These are phyloP conservation scores for Uloborus diversus DNA, from an alignment of 1,140 invertebrate species.

Conservation along the genomic window DNA sequence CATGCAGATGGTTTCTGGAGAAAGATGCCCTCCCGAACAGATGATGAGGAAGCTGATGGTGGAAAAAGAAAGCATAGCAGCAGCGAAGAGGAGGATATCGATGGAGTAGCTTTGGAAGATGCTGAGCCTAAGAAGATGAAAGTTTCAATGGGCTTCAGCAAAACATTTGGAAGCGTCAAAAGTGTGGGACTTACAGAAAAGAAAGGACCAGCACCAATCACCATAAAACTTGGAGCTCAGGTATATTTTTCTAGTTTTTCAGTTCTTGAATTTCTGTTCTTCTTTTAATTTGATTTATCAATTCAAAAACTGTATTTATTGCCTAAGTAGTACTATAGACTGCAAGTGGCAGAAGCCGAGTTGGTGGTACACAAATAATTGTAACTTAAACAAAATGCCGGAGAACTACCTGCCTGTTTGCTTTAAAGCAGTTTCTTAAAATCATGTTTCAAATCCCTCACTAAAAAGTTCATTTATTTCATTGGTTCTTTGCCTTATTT, in stretches of 20 bases:
- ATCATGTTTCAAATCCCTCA: too few relatives aligned
- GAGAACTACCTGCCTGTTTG: too few relatives aligned
- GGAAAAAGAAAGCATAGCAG: constrained; percentile 37
- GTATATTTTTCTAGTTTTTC: constrained; percentile 21
- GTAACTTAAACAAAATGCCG: too few relatives aligned
- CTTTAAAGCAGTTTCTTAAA: too few relatives aligned
- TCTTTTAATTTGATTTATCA: too few relatives aligned
- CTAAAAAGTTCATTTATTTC: too few relatives aligned
- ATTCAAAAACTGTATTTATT: too few relatives aligned
- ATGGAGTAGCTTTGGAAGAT: constrained; percentile 32
- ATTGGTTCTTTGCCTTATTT: too few relatives aligned
- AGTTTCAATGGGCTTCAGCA: constrained; percentile 40
- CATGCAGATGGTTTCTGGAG: constrained; percentile 1
- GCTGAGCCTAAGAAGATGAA: constrained; percentile 39
- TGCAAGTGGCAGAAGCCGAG: too few relatives aligned
- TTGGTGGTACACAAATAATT: too few relatives aligned
- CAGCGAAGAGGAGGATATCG: constrained; percentile 24
- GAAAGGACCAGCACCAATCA: constrained; percentile 39
- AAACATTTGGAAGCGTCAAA: constrained; percentile 41
- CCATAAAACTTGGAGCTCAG: constrained; percentile 51
- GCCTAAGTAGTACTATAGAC: too few relatives aligned
- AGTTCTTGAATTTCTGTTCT: too few relatives aligned
- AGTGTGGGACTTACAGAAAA: constrained; percentile 17
- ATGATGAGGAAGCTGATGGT: constrained; percentile 12
- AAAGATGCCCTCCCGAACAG: not conserved